These are phyloP conservation scores for Reticulitermes speratus DNA, from an alignment of 1,140 invertebrate genomes.

Conservation along the genomic window DNA sequence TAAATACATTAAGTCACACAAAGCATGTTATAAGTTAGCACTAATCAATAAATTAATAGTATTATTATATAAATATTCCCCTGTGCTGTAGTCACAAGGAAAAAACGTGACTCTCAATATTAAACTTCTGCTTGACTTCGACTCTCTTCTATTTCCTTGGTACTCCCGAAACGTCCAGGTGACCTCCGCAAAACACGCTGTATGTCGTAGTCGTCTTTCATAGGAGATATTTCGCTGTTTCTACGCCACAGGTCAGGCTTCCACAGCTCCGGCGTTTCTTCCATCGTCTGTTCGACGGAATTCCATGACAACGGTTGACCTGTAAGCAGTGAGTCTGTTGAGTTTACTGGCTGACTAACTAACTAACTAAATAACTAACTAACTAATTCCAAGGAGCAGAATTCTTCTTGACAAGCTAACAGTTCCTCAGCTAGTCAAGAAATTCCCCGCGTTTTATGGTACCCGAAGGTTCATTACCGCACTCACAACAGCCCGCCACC, in stretches of 20 bases:
- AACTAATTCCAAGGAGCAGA: too few species aligned
- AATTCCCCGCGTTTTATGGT: too few species aligned
- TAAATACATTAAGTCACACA: neutral
- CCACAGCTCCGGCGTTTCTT: slow-evolving; percentile 23
- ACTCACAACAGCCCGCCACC: too few species aligned
- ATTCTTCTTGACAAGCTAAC: too few species aligned
- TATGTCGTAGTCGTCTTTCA: neutral
- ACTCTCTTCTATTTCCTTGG: neutral
- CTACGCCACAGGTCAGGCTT: neutral
- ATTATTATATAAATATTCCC: neutral
- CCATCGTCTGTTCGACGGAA: neutral
- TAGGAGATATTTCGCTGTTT: neutral
- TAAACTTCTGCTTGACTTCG: neutral
- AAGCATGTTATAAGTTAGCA: neutral
- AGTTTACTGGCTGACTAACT: too few species aligned
- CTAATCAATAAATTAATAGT: neutral
- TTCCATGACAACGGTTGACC: neutral
- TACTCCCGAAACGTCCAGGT: neutral
- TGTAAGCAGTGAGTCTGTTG: too few species aligned
- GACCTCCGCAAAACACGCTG: neutral
- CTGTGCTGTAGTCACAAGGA: neutral
- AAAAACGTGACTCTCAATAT: neutral
- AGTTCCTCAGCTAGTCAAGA: too few species aligned
- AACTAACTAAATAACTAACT: too few species aligned
- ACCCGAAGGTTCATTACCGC: too few species aligned